Evolutionary conservation across 2,888 invertebrate species (phyloP), one percentile per base, ranked within the genome.

Genomic region (Zaprionus bogoriensis): DNA sequence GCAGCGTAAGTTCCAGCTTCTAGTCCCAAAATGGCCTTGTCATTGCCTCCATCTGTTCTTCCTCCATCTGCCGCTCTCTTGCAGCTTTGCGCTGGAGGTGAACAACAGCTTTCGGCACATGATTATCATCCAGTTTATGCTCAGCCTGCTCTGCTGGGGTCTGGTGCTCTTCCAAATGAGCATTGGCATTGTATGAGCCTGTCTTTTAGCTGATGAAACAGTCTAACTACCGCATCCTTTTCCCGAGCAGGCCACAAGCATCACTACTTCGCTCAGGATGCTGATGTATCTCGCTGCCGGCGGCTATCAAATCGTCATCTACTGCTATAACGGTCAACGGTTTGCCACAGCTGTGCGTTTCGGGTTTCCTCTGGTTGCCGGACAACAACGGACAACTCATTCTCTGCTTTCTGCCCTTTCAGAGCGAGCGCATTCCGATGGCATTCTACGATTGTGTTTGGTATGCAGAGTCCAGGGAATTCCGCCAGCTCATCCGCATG

Each of bases 251-350:
- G 76, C 68, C 25, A 51, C 75, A 9, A 75, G 66, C 55, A 45
- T 61, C 38, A 50, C 58, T 3, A 83, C 65, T 3, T 45, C 74
- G 10, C n/a, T 88, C 17, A 78, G 87, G 19, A 90, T 87, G 89
- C n/a, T 85, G 1, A 68, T 87, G 67, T 89, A 87, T 52, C 60
- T 89, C 19, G 38, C 73, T 4, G 86, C 89, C 9, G 61, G 77
- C 17, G 77, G 82, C 19, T 87, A 74, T 61, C 79, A 89, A 72
- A 77, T 89, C 22, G 59, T 84, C 25, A 77, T 88, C 58, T 88
- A 79, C 57, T 88, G 89, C 45, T 79, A 78, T 27, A 90, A 89
- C 65, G 88, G 89, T 2, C 89, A 90, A 55, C 67, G 71, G 27
- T 61, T 88, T n/a, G 41, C 55, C 4, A 77, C 71, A 19, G 74